Conservation (phyloP, 2,888 invertebrate genomes). For the Choreutis nemorana region DNA sequence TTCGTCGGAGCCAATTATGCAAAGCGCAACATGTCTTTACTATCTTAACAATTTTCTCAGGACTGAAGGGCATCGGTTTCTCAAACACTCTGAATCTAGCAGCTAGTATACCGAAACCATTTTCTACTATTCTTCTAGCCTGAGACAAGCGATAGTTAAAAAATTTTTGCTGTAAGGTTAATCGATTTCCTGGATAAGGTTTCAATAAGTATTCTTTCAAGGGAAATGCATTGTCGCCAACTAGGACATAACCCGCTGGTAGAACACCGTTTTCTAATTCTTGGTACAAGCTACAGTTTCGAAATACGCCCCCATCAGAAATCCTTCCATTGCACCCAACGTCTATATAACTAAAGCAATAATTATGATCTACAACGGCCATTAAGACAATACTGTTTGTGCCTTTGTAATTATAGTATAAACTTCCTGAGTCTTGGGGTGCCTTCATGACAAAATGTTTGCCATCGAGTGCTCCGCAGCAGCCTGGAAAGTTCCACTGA, state of each 20-base stretch:
- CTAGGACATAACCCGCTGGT: slow-evolving; percentile 9
- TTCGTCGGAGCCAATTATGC: too few relatives aligned
- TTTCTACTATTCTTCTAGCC: slow-evolving; percentile 7
- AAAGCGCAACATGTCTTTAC: too few relatives aligned
- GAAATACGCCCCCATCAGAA: slow-evolving; percentile 17
- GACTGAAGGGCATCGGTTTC: slow-evolving; percentile 7
- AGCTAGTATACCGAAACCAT: slow-evolving; percentile 9
- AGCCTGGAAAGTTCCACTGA: slow-evolving; percentile 4
- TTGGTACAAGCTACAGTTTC: slow-evolving; percentile 10
- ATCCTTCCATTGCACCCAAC: slow-evolving; percentile 12
- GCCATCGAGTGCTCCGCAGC: slow-evolving; percentile 10
- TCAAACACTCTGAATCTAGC: slow-evolving; percentile 8
- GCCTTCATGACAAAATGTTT: slow-evolving; percentile 10
- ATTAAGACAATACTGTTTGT: slow-evolving; percentile 9
- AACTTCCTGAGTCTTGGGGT: slow-evolving; percentile 10
- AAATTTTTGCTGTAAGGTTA: too few relatives aligned
- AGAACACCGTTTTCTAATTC: slow-evolving; percentile 11
- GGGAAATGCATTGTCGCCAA: slow-evolving; percentile 8
- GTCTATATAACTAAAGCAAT: slow-evolving; percentile 12
- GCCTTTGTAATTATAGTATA: slow-evolving; percentile 10
- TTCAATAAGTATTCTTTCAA: slow-evolving; percentile 10
- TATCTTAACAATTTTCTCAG: too few relatives aligned
- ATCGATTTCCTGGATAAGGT: too few relatives aligned
- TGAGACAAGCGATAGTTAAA: slow-evolving; percentile 8
- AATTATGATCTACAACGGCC: slow-evolving; percentile 9